Base-by-base conservation (phyloP, 2,888 invertebrate genomes). In the Plusia festucae region DNA sequence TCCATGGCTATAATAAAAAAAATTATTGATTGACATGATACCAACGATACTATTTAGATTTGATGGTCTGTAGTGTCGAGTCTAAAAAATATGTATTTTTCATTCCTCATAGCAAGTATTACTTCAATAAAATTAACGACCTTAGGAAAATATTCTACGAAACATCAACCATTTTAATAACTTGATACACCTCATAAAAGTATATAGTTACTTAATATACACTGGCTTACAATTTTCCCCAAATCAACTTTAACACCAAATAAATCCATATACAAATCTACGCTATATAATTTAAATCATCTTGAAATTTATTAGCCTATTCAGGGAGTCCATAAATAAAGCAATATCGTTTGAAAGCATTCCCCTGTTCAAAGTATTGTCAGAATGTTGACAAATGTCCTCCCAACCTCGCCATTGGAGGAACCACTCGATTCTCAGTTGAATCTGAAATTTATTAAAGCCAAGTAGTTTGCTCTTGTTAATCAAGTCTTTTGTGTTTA, bases 301-400 rank as follows among this genome's bases (percentile, higher is more conserved):
- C 65, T 51, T 57, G 46, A 75, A 76, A 76, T 70, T 68, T 79
- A 79, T 81, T 73, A 76, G 67, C 66, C 76, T 55, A 69, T 65
- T 64, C 61, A 68, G 44, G 53, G 58, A 66, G 69, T 73, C 72
- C 67, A 79, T 74, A 76, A 81, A 81, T 73, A 82, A 79, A 68
- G 68, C 80, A 79, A 76, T 77, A 81, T 68, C 72, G 67, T 81
- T 74, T 81, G 75, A 81, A 77, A 81, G 82, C 81, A 64, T 81
- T 82, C 77, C 52, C 63, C 58, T 81, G 81, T 81, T 72, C 79
- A 22, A 53, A 64, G 71, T 72, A 71, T 79, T 81, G 81, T 82
- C 70, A 69, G 66, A 70, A 70, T 82, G 79, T 81, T 79, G 80
- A 79, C 80, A 82, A 79, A 79, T 78, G 72, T 70, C 74, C 77